Evolutionary conservation across 2,888 invertebrate species (phyloP).

Genomic region (Drosophila hamatofila): DNA sequence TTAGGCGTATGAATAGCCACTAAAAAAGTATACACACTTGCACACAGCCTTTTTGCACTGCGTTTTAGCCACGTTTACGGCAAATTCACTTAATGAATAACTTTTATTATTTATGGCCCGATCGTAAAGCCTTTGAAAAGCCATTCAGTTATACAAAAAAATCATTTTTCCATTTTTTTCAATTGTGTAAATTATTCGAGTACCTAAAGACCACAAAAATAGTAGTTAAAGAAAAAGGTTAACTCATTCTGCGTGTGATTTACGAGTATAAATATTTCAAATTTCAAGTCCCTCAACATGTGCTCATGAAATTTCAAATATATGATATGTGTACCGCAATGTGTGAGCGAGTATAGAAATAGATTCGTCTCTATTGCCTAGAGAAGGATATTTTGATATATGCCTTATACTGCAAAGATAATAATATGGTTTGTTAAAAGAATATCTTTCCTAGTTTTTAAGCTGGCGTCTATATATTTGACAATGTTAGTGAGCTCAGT

Average conservation of each 20-base stretch:
- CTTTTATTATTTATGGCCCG: slow-evolving; percentile 14
- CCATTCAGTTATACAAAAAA: not conserved
- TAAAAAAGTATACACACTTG: not conserved
- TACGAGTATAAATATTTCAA: slow-evolving; percentile 6
- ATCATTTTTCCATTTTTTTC: not conserved
- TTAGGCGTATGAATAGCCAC: not conserved
- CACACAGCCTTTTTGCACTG: slow-evolving; percentile 1
- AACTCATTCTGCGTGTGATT: slow-evolving; percentile 1
- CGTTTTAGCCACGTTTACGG: slow-evolving; percentile 1
- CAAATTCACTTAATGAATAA: slow-evolving; percentile 4
- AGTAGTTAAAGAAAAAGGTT: not conserved
- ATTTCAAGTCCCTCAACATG: not conserved
- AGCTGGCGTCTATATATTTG: too few relatives aligned
- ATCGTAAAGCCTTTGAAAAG: slow-evolving; percentile 1
- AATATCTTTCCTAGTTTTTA: too few relatives aligned
- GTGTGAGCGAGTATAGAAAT: too few relatives aligned
- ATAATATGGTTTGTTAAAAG: too few relatives aligned
- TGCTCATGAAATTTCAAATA: too few relatives aligned
- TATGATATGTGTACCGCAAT: too few relatives aligned
- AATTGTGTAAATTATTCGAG: not conserved
- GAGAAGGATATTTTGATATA: too few relatives aligned
- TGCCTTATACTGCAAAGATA: too few relatives aligned
- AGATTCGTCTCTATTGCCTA: too few relatives aligned
- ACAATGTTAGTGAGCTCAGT: too few relatives aligned
- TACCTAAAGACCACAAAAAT: not conserved